Evolutionary conservation across 2,888 invertebrate genomes (phyloP).

Genomic region (Smittia sp.): DNA sequence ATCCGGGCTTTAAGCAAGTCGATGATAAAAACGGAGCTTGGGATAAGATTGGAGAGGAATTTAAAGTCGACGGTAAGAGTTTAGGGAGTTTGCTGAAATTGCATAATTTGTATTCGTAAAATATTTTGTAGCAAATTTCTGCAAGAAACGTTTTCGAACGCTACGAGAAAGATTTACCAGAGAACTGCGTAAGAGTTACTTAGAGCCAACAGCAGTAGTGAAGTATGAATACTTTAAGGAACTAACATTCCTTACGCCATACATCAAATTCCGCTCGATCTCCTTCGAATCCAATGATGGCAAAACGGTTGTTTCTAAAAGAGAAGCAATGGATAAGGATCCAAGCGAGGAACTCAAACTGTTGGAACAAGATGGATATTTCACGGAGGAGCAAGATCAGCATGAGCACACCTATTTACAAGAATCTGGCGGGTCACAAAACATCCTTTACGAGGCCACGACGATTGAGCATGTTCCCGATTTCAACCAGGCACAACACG

Average conservation of each 20-base stretch:
- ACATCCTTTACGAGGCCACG: constrained; percentile 25
- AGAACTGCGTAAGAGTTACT: constrained; percentile 47
- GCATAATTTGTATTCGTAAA: background rate
- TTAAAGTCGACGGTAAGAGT: constrained; percentile 26
- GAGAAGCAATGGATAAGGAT: constrained; percentile 23
- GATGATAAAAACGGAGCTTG: constrained; percentile 36
- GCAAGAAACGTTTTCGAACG: constrained; percentile 52
- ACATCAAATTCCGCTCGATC: constrained; percentile 29
- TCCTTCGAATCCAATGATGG: constrained; percentile 13
- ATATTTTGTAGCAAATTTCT: constrained; percentile 46
- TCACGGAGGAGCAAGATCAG: background rate
- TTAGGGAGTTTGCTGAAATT: background rate
- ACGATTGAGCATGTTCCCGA: background rate
- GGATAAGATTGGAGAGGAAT: constrained; percentile 31
- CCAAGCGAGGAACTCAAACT: background rate
- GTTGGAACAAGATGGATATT: background rate
- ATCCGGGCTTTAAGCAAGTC: constrained; percentile 25
- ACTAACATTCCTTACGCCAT: background rate
- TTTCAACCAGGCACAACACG: background rate
- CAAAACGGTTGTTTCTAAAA: constrained; percentile 5
- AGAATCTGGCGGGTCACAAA: background rate
- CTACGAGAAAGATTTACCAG: constrained; percentile 52
- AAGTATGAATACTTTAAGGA: constrained; percentile 31
- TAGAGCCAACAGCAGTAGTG: constrained; percentile 19
- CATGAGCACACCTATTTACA: background rate